Base-by-base conservation (phyloP, 2,113 vertebrate genomes). In the Pseudonaja textilis region DNA sequence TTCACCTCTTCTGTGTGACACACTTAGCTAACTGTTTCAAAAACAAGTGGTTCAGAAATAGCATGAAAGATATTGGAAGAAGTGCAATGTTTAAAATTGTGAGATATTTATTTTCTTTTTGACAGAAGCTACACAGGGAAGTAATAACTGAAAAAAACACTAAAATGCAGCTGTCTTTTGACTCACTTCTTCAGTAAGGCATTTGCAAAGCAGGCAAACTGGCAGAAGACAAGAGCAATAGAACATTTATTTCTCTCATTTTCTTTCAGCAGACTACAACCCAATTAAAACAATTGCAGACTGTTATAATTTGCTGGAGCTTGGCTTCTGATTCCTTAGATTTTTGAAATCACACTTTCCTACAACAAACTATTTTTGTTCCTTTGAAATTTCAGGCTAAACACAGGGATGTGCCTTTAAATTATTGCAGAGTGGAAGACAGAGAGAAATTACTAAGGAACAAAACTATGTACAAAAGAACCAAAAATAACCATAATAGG, bases 271-370 rank as follows among this genome's bases (percentile, higher is more conserved):
- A 26, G 89, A 87, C 61, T 90, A 81, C 29, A 39, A 56, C 86
- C 92, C 92, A 90, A 90, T 90, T 93, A 93, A 90, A 93, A 90
- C 61, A 81, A 93, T 86, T 74, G 52, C 45, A 54, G 92, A 11
- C 55, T 47, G 61, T 86, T 90, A 81, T 57, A 89, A 90, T 90
- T 89, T 4, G 55, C 55, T 86, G 34, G 52, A 52, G 42, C 42
- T 39, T 81, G 25, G 92, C 69, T 59, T 29, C 88, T 86, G 88
- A 93, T 89, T 89, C 61, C 88, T 57, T 45, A 86, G 88, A 56
- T 55, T 92, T 69, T 12, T 47, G 74, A 55, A 93, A 61, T 59
- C 88, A 59, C 42, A 39, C 59, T 61, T 55, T 52, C 23, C 11
- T 34, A 90, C 34, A 90, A 86, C 22, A 59, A 93, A 86, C 85